Evolutionary conservation across 2,113 vertebrate species (phyloP), one percentile per base, ranked within the genome.

Genomic region (Vireo altiloquus): DNA sequence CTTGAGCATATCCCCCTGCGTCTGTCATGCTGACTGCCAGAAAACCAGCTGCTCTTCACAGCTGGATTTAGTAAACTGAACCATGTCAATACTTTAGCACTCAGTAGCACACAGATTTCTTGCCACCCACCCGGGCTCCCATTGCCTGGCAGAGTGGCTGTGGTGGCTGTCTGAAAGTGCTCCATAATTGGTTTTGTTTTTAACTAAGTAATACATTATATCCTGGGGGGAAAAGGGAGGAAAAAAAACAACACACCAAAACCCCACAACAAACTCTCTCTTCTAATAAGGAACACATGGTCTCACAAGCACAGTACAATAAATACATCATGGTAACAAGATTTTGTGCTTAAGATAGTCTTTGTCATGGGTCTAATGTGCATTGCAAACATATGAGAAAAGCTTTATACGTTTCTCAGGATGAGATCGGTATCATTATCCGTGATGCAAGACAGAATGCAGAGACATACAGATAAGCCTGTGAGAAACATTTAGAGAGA

Each of bases 11-110:
- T 95, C 94, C 1, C 13, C 84, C 95, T 66, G 70, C 3, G 0
- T 59, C 59, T 79, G 31, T 87, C 82, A 22, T 9, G 12, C 52
- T 57, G 86, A n/a, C 56, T 74, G 78, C 80, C 70, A 90, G 92
- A 81, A 89, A 90, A 75, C 31, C 87, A 94, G 93, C 85, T 93
- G 88, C 52, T 95, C 57, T 69, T 96, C 85, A 47, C 96, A 95
- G 94, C 92, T 97, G 94, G 90, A 82, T 93, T 93, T 52, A 78
- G 68, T 85, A 90, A 95, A 60, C 74, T 15, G 77, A 97, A 35
- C 84, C 76, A 54, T 84, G 83, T 80, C 85, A 59, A 39, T 93
- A 74, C 90, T 95, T 95, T 68, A 93, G 83, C 92, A 54, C 50
- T 91, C 21, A 0, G 85, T 64, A 88, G 84, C 88, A 71, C 49